These are phyloP conservation scores for Vicugna pacos DNA, from an alignment of 2,113 vertebrate genomes.

Conservation along the genomic window DNA sequence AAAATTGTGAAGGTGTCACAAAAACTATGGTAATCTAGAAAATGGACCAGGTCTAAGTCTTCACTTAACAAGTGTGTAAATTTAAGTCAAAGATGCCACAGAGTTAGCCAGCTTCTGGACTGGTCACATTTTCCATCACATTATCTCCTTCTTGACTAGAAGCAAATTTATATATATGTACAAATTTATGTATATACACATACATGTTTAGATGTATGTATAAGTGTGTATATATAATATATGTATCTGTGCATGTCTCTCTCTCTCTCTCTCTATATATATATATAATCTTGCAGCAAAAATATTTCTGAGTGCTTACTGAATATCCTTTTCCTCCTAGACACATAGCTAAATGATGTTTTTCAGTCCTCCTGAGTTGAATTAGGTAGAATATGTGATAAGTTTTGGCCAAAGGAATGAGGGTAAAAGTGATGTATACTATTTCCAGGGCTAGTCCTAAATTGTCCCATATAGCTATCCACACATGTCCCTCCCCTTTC, in stretches of 20 bases:
- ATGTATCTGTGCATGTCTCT: too few relatives aligned
- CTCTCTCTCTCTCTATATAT: not conserved
- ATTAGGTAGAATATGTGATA: not conserved
- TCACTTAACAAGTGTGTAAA: not conserved
- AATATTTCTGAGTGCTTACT: not conserved
- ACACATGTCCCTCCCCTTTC: not conserved
- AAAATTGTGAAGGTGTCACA: not conserved
- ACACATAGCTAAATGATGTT: not conserved
- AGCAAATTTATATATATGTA: not conserved
- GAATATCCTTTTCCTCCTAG: not conserved
- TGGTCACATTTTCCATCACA: not conserved
- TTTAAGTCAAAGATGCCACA: not conserved
- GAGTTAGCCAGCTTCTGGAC: not conserved
- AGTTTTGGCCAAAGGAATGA: not conserved
- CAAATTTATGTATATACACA: not conserved
- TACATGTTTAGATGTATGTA: not conserved
- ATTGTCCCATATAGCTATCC: not conserved
- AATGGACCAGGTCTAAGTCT: not conserved
- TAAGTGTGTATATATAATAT: not conserved
- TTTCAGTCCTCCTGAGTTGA: not conserved
- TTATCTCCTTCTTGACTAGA: not conserved
- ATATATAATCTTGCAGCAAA: not conserved
- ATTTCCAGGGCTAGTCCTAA: not conserved
- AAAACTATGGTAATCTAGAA: not conserved
- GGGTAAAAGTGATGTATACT: too few relatives aligned